phyloP scores from a whole-genome alignment of 2,888 invertebrate species.

The Microdon myrmicae region DNA sequence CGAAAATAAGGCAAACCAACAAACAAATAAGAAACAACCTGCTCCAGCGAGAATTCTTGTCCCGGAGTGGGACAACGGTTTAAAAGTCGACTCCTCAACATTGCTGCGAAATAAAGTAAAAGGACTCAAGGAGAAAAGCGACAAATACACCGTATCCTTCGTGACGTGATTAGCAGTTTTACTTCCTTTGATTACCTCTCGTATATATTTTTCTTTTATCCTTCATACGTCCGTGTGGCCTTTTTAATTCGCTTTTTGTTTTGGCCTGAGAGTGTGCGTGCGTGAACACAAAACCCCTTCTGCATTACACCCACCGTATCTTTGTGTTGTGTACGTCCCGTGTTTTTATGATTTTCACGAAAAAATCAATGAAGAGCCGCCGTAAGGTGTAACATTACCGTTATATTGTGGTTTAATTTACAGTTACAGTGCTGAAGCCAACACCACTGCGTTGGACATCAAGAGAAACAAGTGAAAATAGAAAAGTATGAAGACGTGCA shows the following conservation, averaged over 20 bases:
- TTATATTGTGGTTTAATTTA: slow-evolving; percentile 19
- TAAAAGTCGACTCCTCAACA: slow-evolving; percentile 38
- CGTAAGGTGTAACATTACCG: slow-evolving; percentile 28
- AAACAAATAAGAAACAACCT: slow-evolving; percentile 51
- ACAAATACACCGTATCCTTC: too few relatives aligned
- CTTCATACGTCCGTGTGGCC: slow-evolving; percentile 15
- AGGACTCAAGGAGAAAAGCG: slow-evolving; percentile 5
- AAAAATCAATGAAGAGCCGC: slow-evolving; percentile 47
- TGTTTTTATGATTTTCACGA: slow-evolving; percentile 45
- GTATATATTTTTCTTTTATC: too few relatives aligned
- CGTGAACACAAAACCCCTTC: slow-evolving; percentile 28
- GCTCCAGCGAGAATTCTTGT: too few relatives aligned
- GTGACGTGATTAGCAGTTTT: slow-evolving; percentile 22
- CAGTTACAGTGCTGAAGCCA: too few relatives aligned
- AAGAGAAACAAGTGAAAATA: slow-evolving; percentile 7
- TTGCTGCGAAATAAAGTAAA: slow-evolving; percentile 18
- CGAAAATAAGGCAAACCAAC: slow-evolving; percentile 34
- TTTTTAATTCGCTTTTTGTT: too few relatives aligned
- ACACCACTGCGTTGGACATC: slow-evolving; percentile 34
- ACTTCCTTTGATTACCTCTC: neutral
- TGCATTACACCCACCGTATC: slow-evolving; percentile 14
- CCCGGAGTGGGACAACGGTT: slow-evolving; percentile 26
- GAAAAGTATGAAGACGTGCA: slow-evolving; percentile 21
- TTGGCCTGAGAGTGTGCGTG: slow-evolving; percentile 6
- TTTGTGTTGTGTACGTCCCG: slow-evolving; percentile 9